phyloP scores from a whole-genome alignment of 1,140 invertebrate genomes.

The Kradibia gibbosae region DNA sequence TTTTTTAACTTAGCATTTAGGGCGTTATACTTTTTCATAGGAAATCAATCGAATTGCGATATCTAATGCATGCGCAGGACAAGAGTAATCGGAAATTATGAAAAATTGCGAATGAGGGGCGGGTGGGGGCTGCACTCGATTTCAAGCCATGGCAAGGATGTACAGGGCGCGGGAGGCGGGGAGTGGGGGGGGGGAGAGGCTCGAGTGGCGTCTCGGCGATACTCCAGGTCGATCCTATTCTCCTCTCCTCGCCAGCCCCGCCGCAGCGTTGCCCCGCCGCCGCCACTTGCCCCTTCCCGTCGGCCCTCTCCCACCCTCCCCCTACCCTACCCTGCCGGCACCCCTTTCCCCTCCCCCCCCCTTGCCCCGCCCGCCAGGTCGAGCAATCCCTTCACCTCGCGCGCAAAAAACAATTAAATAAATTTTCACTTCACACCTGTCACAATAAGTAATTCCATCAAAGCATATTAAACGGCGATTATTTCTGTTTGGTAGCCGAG shows the following conservation, averaged over 20 bases:
- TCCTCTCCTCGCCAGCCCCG: too few relatives aligned
- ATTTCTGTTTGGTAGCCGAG: neutral
- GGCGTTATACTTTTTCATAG: neutral
- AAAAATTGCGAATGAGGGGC: neutral
- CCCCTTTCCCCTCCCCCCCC: neutral
- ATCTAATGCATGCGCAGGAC: neutral
- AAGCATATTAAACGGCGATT: slow-evolving; percentile 25
- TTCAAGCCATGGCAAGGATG: neutral
- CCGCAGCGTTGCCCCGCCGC: too few relatives aligned
- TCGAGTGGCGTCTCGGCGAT: neutral
- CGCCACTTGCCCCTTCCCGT: too few relatives aligned
- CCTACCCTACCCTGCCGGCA: neutral
- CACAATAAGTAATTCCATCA: slow-evolving; percentile 12
- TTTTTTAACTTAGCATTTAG: neutral
- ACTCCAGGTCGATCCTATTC: too few relatives aligned
- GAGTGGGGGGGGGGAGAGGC: too few relatives aligned
- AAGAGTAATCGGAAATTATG: neutral
- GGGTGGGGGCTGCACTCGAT: neutral
- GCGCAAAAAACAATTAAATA: neutral
- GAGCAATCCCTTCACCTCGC: neutral
- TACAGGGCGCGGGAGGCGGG: neutral
- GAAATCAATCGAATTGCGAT: neutral
- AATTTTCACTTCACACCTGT: slow-evolving; percentile 34
- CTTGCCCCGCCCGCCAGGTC: too few relatives aligned
- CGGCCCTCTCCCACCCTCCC: too few relatives aligned